Conservation (phyloP, 1,140 invertebrate genomes). For the Drosophila bipectinata region DNA sequence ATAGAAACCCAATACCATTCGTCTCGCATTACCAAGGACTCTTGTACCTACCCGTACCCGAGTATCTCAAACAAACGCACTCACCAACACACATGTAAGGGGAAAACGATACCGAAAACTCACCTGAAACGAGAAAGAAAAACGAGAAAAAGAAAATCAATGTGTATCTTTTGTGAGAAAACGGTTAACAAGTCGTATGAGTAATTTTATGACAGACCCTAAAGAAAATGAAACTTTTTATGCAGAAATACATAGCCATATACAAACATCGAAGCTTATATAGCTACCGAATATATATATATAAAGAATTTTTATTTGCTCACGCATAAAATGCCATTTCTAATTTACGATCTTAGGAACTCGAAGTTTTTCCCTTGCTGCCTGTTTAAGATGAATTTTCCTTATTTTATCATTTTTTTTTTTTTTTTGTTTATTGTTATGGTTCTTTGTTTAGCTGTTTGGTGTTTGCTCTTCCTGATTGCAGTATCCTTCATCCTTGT, state of each 20-base stretch:
- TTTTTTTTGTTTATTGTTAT: conserved; percentile 55
- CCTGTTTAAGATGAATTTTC: conserved; percentile 60
- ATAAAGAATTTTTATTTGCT: conserved; percentile 62
- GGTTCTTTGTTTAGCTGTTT: conserved; percentile 38
- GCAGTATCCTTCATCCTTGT: not conserved
- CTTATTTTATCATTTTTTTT: conserved; percentile 33
- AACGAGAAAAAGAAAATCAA: conserved; percentile 31
- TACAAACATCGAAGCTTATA: not conserved
- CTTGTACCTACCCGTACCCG: not conserved
- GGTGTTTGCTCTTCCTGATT: conserved; percentile 38
- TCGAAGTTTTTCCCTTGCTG: conserved; percentile 1
- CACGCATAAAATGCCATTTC: conserved; percentile 76
- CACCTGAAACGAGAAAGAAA: conserved; percentile 53
- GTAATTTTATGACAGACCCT: conserved; percentile 59
- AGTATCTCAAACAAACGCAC: no score
- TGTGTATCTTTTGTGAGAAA: conserved; percentile 44
- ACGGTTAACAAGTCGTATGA: conserved; percentile 77
- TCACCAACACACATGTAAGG: not conserved
- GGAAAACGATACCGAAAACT: conserved; percentile 32
- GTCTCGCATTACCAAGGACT: conserved; percentile 28
- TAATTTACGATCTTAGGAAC: conserved; percentile 65
- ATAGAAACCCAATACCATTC: conserved; percentile 28
- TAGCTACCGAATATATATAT: not conserved
- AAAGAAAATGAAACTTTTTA: conserved; percentile 59
- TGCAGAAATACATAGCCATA: conserved; percentile 4